Conservation (phyloP, 2,888 invertebrate genomes). For the Agrotis segetum region DNA sequence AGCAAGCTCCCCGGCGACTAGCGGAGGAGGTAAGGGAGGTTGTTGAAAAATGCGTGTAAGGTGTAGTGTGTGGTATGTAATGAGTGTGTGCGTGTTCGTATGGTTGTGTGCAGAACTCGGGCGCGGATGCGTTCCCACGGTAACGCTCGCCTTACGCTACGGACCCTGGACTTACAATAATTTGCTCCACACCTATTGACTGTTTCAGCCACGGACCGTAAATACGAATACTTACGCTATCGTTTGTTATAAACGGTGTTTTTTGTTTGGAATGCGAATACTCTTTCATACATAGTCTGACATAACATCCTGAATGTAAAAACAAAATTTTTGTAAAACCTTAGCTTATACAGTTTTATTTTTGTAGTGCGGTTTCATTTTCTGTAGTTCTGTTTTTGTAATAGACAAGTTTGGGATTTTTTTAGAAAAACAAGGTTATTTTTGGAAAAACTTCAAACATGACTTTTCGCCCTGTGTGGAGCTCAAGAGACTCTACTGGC, state of each 20-base stretch:
- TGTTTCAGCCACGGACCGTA: slow-evolving; percentile 61
- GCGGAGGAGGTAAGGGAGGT: slow-evolving; percentile 69
- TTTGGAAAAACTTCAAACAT: no score
- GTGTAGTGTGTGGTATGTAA: slow-evolving; percentile 62
- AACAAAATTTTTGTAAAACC: background rate
- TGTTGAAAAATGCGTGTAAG: slow-evolving; percentile 74
- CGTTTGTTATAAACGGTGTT: slow-evolving; percentile 31
- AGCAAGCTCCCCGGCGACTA: slow-evolving; percentile 66
- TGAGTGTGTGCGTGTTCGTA: slow-evolving; percentile 58
- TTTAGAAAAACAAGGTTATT: no score
- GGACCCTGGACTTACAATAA: slow-evolving; percentile 77
- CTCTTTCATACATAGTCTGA: background rate
- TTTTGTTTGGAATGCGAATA: slow-evolving; percentile 20
- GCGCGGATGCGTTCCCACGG: slow-evolving; percentile 83
- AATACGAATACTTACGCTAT: slow-evolving; percentile 38
- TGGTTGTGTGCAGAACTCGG: slow-evolving; percentile 68
- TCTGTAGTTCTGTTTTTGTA: no score
- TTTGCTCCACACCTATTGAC: slow-evolving; percentile 78
- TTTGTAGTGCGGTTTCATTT: no score
- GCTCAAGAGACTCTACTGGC: no score
- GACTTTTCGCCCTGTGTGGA: no score
- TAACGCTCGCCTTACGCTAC: slow-evolving; percentile 76
- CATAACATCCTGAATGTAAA: background rate
- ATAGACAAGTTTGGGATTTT: no score
- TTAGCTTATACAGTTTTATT: no score